Conservation (phyloP, 2,888 invertebrate species). For the Lasioglossum figueresi region DNA sequence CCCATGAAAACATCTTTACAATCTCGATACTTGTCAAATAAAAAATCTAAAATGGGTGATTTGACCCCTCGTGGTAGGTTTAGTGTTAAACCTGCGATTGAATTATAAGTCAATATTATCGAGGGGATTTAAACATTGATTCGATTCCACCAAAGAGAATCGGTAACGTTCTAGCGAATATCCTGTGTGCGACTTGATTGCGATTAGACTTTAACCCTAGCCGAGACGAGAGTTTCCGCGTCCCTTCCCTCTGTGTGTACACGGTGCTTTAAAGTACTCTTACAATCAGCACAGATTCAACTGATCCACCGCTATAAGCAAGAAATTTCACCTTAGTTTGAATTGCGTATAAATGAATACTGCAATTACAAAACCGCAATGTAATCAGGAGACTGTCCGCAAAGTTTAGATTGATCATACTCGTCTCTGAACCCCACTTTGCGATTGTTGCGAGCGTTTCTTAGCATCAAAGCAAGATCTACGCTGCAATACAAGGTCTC, state of each 20-base stretch:
- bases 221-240: slow-evolving; percentile 18
- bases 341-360: slow-evolving; percentile 53
- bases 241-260: slow-evolving; percentile 16
- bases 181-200: slow-evolving; percentile 22
- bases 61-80: no score
- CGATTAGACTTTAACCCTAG: slow-evolving; percentile 36
- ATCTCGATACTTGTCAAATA: no score
- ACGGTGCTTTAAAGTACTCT: slow-evolving; percentile 41
- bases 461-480: background rate
- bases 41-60: no score
- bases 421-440: slow-evolving; percentile 24
- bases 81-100: background rate
- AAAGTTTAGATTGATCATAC: slow-evolving; percentile 56
- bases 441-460: slow-evolving; percentile 37
- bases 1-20: no score
- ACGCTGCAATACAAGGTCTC: background rate
- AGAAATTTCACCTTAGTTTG: slow-evolving; percentile 53
- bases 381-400: slow-evolving; percentile 43
- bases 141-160: slow-evolving; percentile 12
- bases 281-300: slow-evolving; percentile 53
- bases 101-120: background rate
- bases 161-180: slow-evolving; percentile 12
- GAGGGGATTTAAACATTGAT: background rate
- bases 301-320: slow-evolving; percentile 30
- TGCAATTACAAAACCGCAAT: slow-evolving; percentile 38